Percentiles rank a stretch among this genome's conserved stretches.
Conservation (phyloP, 2,888 invertebrate genomes). For the Chloroclystis v-ata region DNA sequence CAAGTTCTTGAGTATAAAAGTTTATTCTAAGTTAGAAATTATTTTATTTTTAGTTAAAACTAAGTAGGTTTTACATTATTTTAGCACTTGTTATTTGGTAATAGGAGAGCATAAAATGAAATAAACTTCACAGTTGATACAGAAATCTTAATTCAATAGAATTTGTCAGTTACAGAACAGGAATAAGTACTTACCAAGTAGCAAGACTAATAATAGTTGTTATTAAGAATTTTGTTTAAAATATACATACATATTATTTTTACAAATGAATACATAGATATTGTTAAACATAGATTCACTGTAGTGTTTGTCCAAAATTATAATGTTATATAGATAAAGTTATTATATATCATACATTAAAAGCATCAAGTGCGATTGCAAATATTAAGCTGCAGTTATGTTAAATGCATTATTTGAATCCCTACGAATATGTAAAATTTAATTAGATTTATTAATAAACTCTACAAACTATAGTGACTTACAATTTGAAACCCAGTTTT, state of each 20-base stretch:
- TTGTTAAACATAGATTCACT: conserved; percentile 37
- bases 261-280: conserved; percentile 39
- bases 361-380: conserved; percentile 23
- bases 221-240: conserved; percentile 39
- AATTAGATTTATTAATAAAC: conserved; percentile 20
- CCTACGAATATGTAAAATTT: conserved; percentile 8
- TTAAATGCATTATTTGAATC: conserved; percentile 16
- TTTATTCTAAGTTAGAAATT: conserved; percentile 18
- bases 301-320: conserved; percentile 36
- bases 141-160: conserved; percentile 23
- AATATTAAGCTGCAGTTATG: conserved; percentile 23
- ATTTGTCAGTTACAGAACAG: conserved; percentile 16
- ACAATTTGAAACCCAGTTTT: conserved; percentile 5
- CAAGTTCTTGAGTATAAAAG: not conserved
- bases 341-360: conserved; percentile 20
- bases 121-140: conserved; percentile 23
- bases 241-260: conserved; percentile 34
- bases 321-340: conserved; percentile 31
- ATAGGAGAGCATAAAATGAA: conserved; percentile 28
- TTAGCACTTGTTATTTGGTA: conserved; percentile 14
- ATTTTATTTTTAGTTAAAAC: conserved; percentile 1
- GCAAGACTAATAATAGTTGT: conserved; percentile 27
- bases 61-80: conserved; percentile 13
- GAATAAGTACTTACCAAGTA: conserved; percentile 22
- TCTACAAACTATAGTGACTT: conserved; percentile 11